phyloP scores from a whole-genome alignment of 53 echinoderm and acorn worm genomes.

The Holothuria leucospilota region DNA sequence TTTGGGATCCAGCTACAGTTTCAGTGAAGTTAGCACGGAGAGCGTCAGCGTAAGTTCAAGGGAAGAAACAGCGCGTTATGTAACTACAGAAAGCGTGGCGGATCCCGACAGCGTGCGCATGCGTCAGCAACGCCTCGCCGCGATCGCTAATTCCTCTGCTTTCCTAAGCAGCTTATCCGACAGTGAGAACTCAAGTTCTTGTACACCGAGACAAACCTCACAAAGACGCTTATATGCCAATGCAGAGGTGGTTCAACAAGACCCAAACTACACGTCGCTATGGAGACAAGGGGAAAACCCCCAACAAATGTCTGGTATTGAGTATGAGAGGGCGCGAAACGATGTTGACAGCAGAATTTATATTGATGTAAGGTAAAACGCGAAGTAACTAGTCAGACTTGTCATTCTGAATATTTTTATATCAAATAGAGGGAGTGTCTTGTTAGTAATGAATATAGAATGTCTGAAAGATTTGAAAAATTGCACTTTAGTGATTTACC shows the following conservation, averaged over 20 bases:
- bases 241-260: constrained; percentile 71
- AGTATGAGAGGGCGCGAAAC: neutral
- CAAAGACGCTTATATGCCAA: constrained; percentile 81
- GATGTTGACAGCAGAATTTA: constrained; percentile 87
- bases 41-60: constrained; percentile 66
- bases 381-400: no score
- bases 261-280: constrained; percentile 88
- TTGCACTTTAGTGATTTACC: no score
- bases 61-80: constrained; percentile 82
- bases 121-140: constrained; percentile 65
- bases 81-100: constrained; percentile 78
- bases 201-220: constrained; percentile 23
- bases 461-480: no score
- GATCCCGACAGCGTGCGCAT: constrained; percentile 75
- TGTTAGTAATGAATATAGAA: no score
- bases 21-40: constrained; percentile 69
- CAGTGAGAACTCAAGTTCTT: constrained; percentile 17
- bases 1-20: constrained; percentile 66
- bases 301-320: constrained; percentile 34
- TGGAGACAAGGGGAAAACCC: constrained; percentile 67
- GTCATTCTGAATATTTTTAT: no score
- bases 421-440: no score
- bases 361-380: constrained; percentile 77
- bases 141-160: constrained; percentile 53
- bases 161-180: constrained; percentile 2